Percentiles rank a stretch among this genome's conserved stretches.
These are phyloP conservation scores for Grammomys surdaster DNA, from an alignment of 2,113 vertebrate genomes.

Conservation along the genomic window DNA sequence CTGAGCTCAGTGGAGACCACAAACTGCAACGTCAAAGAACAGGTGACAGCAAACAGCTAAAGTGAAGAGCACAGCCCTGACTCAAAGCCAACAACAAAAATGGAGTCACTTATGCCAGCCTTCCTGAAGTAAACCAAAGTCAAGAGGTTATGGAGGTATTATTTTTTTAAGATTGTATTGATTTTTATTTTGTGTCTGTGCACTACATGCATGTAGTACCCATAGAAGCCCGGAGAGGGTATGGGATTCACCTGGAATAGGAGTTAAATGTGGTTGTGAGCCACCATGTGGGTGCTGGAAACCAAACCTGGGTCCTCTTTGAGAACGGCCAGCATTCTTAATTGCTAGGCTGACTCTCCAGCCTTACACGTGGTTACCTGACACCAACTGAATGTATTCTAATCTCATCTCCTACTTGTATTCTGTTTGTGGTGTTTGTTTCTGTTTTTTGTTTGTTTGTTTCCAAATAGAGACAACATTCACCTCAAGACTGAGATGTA, in stretches of 20 bases:
- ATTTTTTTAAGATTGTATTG: not conserved
- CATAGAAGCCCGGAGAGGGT: not conserved
- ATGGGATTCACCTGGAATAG: not conserved
- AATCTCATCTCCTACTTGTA: not conserved
- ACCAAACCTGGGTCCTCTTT: not conserved
- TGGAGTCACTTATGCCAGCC: not conserved
- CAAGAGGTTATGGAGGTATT: not conserved
- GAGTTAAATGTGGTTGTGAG: not conserved
- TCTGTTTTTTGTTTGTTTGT: not conserved
- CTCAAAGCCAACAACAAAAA: not conserved
- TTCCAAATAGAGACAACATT: not conserved
- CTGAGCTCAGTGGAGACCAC: not conserved
- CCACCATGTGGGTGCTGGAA: not conserved
- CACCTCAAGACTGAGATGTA: not conserved
- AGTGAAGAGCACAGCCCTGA: not conserved
- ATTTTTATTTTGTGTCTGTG: not conserved
- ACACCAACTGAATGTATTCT: not conserved
- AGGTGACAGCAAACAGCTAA: not conserved
- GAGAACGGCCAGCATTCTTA: not conserved
- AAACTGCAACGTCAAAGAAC: not conserved
- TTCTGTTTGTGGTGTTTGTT: not conserved
- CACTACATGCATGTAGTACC: not conserved
- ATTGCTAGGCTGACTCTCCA: not conserved
- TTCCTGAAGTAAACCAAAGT: not conserved
- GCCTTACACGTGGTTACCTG: not conserved